Percentiles rank a stretch among this genome's conserved stretches.
Evolutionary conservation across 2,888 invertebrate genomes (phyloP).

Genomic region (Polymixis lichenea): DNA sequence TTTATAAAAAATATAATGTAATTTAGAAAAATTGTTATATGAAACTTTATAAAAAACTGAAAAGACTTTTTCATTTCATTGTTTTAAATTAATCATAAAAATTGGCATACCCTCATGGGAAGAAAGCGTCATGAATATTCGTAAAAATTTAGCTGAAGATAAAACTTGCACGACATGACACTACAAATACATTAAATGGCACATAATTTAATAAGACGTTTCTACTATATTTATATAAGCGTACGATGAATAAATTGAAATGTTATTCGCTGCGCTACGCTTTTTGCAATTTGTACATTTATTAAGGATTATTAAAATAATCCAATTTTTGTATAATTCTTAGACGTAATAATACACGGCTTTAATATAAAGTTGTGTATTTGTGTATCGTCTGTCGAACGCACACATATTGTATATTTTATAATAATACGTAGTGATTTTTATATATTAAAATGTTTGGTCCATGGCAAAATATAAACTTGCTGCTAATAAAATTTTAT

Average conservation of each 20-base stretch:
- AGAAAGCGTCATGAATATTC: neutral
- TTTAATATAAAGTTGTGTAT: slow-evolving; percentile 68
- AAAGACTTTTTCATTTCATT: neutral
- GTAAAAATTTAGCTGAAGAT: neutral
- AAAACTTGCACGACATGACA: neutral
- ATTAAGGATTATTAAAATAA: slow-evolving; percentile 62
- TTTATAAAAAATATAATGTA: neutral
- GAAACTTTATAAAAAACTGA: too few relatives aligned
- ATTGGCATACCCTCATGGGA: neutral
- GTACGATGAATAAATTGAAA: slow-evolving; percentile 74
- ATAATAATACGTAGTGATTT: slow-evolving; percentile 64
- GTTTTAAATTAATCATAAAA: neutral
- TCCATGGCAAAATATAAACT: slow-evolving; percentile 60
- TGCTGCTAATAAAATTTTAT: slow-evolving; percentile 53
- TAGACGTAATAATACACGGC: slow-evolving; percentile 68
- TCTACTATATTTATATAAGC: slow-evolving; percentile 56
- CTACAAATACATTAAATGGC: neutral
- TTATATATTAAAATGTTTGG: slow-evolving; percentile 61
- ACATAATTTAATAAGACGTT: slow-evolving; percentile 53
- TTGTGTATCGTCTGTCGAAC: slow-evolving; percentile 66
- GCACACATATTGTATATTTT: slow-evolving; percentile 69
- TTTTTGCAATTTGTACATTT: slow-evolving; percentile 72
- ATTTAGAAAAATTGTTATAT: neutral
- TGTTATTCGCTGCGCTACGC: slow-evolving; percentile 76
- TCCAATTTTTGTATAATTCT: slow-evolving; percentile 64